Evolutionary conservation across 1,140 invertebrate genomes (phyloP).

Genomic region (Trichonephila clavata): DNA sequence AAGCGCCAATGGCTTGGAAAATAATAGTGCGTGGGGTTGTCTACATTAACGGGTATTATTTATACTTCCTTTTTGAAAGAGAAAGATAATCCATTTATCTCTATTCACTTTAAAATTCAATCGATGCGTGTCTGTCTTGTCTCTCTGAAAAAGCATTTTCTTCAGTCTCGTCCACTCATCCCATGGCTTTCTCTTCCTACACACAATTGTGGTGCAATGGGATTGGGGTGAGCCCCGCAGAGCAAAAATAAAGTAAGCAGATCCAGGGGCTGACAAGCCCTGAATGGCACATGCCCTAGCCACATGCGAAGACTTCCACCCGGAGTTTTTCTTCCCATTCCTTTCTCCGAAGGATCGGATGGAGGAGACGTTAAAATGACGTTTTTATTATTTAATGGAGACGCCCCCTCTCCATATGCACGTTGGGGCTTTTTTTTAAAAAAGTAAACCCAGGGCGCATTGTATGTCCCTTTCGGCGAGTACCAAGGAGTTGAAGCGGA

Average conservation of each 20-base stretch:
- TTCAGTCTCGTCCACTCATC: not conserved
- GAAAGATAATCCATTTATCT: not conserved
- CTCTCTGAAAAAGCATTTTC: not conserved
- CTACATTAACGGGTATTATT: not conserved
- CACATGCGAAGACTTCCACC: conserved; percentile 45
- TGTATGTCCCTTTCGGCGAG: not conserved
- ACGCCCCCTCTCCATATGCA: not conserved
- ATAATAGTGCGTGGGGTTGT: no score
- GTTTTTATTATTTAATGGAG: conserved; percentile 53
- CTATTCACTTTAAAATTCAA: not conserved
- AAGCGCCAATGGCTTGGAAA: no score
- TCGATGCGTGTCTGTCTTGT: not conserved
- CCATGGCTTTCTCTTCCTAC: not conserved
- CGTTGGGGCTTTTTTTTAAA: not conserved
- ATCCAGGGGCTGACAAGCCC: conserved; percentile 9
- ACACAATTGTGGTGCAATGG: not conserved
- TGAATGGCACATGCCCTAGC: conserved; percentile 50
- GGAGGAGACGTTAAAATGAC: conserved; percentile 45
- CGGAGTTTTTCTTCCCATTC: not conserved
- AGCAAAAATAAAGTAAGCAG: not conserved
- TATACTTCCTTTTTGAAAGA: not conserved
- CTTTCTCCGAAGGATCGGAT: not conserved
- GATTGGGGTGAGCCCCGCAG: not conserved
- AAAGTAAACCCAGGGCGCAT: not conserved
- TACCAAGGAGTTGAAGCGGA: not conserved